Percentiles rank a stretch among this genome's conserved stretches.
Conservation (phyloP, 2,888 invertebrate species). For the Macrophya alboannulata region DNA sequence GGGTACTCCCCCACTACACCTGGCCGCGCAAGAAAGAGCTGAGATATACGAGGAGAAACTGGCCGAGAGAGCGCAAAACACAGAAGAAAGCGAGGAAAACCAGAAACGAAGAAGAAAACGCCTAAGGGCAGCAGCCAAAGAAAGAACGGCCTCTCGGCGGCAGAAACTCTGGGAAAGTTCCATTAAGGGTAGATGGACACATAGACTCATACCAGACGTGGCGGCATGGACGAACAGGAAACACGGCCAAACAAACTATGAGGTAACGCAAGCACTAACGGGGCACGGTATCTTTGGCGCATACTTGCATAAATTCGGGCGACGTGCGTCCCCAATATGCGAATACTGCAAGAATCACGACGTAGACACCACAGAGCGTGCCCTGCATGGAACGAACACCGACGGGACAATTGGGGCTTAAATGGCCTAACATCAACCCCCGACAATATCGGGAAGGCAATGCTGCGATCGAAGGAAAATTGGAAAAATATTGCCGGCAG, state of each 20-base stretch:
- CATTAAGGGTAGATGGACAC: constrained; percentile 59
- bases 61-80: background rate
- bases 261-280: background rate
- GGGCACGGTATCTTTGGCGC: constrained; percentile 9
- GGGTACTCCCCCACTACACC: background rate
- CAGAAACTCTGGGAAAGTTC: background rate
- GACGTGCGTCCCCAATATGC: background rate
- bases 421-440: background rate
- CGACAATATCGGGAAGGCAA: too few relatives aligned
- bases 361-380: background rate
- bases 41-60: constrained; percentile 10
- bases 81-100: too few relatives aligned
- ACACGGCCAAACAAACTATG: background rate
- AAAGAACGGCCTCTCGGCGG: background rate
- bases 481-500: too few relatives aligned
- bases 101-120: background rate
- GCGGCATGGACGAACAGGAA: constrained; percentile 53
- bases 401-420: background rate
- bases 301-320: background rate
- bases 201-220: constrained; percentile 55
- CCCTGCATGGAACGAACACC: background rate
- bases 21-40: background rate
- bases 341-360: background rate
- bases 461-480: too few relatives aligned
- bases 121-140: background rate